Evolutionary conservation across 2,888 invertebrate species (phyloP).

Genomic region (Eupithecia centaureata): DNA sequence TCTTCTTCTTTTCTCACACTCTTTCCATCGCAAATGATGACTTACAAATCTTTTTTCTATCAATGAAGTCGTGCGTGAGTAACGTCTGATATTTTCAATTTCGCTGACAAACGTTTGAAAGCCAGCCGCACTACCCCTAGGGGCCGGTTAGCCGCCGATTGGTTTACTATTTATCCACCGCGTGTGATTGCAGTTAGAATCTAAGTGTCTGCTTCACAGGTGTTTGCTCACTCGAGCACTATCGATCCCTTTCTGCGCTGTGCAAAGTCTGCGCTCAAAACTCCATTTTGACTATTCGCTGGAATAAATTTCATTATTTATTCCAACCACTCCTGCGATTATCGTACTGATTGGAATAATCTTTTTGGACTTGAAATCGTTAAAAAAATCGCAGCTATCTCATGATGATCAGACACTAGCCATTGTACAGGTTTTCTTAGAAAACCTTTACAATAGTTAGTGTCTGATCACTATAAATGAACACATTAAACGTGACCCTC

Average conservation of each 20-base stretch:
- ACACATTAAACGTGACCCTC: no score
- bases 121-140: conserved; percentile 39
- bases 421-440: neutral
- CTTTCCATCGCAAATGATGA: neutral
- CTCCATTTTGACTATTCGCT: conserved; percentile 2
- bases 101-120: neutral
- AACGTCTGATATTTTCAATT: no score
- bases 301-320: neutral
- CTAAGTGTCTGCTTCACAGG: conserved; percentile 49
- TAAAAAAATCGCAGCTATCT: neutral
- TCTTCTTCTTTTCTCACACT: no score
- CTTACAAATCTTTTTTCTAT: no score
- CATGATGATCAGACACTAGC: neutral
- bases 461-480: no score
- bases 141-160: conserved; percentile 52
- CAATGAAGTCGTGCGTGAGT: no score
- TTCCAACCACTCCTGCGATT: neutral
- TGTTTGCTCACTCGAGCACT: conserved; percentile 27
- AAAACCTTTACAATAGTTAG: no score
- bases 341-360: neutral
- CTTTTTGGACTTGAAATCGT: neutral
- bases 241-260: conserved; percentile 28
- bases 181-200: conserved; percentile 61
- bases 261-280: conserved; percentile 32
- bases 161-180: conserved; percentile 69